Evolutionary conservation across 2,888 invertebrate genomes (phyloP).

Genomic region (Pachydiplax longipennis): DNA sequence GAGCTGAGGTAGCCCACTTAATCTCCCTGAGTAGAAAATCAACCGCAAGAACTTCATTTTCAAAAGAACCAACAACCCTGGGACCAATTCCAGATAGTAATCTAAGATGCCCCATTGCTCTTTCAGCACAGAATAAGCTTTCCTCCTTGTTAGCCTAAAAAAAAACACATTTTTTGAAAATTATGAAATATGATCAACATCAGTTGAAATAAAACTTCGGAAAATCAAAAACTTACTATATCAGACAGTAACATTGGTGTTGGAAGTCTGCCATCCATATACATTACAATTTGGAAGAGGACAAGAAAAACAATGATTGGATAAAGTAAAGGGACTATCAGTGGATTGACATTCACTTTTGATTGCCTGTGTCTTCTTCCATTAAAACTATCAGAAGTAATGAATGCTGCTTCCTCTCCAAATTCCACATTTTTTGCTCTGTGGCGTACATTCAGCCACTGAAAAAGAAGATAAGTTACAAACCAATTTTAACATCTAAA

Average conservation of each 20-base stretch:
- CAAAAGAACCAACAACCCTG: conserved; percentile 53
- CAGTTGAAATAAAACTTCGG: neutral
- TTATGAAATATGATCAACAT: neutral
- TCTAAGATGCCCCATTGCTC: conserved; percentile 51
- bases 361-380: neutral
- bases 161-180: neutral
- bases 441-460: conserved; percentile 27
- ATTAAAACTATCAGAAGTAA: neutral
- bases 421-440: neutral
- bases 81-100: conserved; percentile 53
- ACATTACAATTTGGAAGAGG: neutral
- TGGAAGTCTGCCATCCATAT: conserved; percentile 1
- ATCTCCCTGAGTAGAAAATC: conserved; percentile 58
- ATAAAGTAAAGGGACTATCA: neutral
- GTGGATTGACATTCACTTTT: neutral
- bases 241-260: neutral
- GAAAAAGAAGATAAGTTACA: neutral
- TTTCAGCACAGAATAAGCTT: conserved; percentile 53
- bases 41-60: conserved; percentile 57
- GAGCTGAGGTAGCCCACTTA: conserved; percentile 49
- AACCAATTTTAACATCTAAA: too few relatives aligned
- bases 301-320: neutral
- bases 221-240: neutral
- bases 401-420: neutral
- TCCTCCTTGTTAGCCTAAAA: neutral